phyloP scores from a whole-genome alignment of 1,140 invertebrate genomes.

The Meloidogyne exigua region DNA sequence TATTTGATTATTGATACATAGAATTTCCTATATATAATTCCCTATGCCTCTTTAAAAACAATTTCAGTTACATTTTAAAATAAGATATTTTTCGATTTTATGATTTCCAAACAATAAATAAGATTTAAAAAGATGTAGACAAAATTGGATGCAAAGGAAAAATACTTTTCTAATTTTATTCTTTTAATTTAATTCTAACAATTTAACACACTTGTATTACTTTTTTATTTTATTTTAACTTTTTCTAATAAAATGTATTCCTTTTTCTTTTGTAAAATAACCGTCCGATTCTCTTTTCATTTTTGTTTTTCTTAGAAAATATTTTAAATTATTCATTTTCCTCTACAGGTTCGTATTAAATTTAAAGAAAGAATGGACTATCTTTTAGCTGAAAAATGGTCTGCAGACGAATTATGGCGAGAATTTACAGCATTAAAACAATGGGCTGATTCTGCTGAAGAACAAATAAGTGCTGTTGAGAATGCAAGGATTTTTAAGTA shows the following conservation, averaged over 20 bases:
- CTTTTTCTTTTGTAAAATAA: neutral
- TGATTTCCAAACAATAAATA: too few species aligned
- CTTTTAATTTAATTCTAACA: too few species aligned
- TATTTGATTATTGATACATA: too few species aligned
- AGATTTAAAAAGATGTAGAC: too few species aligned
- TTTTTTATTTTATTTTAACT: neutral
- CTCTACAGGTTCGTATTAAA: slow-evolving; percentile 38
- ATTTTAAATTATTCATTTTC: slow-evolving; percentile 13
- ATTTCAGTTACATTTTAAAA: too few species aligned
- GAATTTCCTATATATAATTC: too few species aligned
- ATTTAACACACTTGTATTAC: neutral
- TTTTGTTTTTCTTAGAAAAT: neutral
- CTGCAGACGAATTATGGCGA: slow-evolving; percentile 47
- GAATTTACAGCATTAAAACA: slow-evolving; percentile 40
- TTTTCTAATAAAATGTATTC: too few species aligned
- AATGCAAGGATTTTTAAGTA: slow-evolving; percentile 44
- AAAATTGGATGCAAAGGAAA: too few species aligned
- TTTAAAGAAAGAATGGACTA: slow-evolving; percentile 37
- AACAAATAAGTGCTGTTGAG: slow-evolving; percentile 31
- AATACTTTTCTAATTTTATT: too few species aligned
- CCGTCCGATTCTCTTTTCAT: neutral
- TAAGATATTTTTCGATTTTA: too few species aligned
- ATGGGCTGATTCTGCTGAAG: slow-evolving; percentile 37
- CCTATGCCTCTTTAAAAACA: too few species aligned
- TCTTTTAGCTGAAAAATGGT: slow-evolving; percentile 30